phyloP scores from a whole-genome alignment of 2,888 invertebrate species.

The Chaitophorus viminalis region DNA sequence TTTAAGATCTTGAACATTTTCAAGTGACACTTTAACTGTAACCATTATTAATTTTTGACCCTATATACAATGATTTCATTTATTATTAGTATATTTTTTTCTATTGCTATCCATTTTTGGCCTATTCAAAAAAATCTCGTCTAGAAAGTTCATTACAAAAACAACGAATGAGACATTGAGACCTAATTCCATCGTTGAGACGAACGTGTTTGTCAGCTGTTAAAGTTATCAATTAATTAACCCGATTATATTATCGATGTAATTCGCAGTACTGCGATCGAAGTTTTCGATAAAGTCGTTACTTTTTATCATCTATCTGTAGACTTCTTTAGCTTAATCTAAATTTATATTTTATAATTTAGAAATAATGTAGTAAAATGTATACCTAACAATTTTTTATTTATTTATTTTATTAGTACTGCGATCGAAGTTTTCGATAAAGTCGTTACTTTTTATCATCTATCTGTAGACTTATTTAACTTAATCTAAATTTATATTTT shows the following conservation, averaged over 20 bases:
- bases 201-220: background rate
- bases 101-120: background rate
- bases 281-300: background rate
- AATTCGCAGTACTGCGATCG: background rate
- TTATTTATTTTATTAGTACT: too few relatives aligned
- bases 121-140: slow-evolving; percentile 10
- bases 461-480: too few relatives aligned
- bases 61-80: background rate
- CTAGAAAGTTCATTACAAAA: slow-evolving; percentile 18
- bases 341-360: background rate
- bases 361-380: too few relatives aligned
- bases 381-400: too few relatives aligned
- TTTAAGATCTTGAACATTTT: background rate
- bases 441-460: too few relatives aligned
- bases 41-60: background rate
- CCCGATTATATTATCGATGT: background rate
- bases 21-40: background rate
- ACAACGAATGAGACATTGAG: background rate
- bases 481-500: too few relatives aligned
- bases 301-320: background rate
- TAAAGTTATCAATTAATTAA: slow-evolving; percentile 27
- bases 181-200: slow-evolving; percentile 16
- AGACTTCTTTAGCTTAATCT: background rate
- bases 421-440: too few relatives aligned
- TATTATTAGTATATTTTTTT: background rate